A percentile compares a stretch with the other conserved stretches of the same genome.
phyloP scores from a whole-genome alignment of 2,888 invertebrate species.

The Cataglyphis rosenhaueri region DNA sequence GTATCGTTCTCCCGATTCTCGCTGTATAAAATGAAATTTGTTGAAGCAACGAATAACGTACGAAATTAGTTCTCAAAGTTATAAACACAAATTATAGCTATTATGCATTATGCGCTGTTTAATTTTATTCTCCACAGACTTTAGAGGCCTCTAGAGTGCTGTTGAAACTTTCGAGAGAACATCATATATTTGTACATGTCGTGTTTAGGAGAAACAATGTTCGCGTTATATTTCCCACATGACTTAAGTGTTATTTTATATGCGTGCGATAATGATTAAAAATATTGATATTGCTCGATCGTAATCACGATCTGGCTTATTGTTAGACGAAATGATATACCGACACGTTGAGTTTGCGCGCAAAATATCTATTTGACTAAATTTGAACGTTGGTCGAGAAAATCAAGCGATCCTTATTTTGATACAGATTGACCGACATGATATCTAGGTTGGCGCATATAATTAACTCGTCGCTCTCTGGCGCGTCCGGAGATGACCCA shows the following conservation, averaged over 20 bases:
- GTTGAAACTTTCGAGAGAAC: constrained; percentile 36
- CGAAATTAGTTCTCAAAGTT: constrained; percentile 12
- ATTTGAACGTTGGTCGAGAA: neutral
- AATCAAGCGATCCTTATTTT: constrained; percentile 1
- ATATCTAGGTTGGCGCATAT: constrained; percentile 45
- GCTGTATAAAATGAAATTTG: neutral
- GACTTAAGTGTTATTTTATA: constrained; percentile 8
- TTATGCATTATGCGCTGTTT: constrained; percentile 8
- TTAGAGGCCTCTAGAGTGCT: constrained; percentile 13
- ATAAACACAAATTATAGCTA: constrained; percentile 19
- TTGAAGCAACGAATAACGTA: constrained; percentile 4
- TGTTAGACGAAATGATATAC: neutral
- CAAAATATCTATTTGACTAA: neutral
- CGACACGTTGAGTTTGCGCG: neutral
- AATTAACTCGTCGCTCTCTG: constrained; percentile 36
- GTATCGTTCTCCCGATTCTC: neutral
- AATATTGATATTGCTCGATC: neutral
- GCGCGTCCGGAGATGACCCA: constrained; percentile 41
- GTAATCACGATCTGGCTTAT: neutral
- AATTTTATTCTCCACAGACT: constrained; percentile 25
- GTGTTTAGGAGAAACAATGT: constrained; percentile 9
- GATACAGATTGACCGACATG: constrained; percentile 20
- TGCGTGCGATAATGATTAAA: no score
- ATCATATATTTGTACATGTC: constrained; percentile 4
- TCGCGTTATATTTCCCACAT: neutral